Evolutionary conservation across 1,140 invertebrate species (phyloP).

Genomic region (Cotesia glomerata): DNA sequence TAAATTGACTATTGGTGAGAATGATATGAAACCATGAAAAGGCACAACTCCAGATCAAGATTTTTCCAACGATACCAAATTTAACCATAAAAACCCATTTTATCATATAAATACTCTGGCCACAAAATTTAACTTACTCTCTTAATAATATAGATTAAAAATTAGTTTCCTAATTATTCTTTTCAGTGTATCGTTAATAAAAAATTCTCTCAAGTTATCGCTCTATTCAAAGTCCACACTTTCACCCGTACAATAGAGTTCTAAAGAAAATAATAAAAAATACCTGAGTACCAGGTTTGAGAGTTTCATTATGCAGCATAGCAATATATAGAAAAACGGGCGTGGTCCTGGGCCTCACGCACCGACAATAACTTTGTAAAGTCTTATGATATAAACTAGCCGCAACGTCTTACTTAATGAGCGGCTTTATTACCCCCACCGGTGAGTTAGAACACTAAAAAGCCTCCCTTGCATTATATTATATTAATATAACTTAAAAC

Average conservation of each 20-base stretch:
- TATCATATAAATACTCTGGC: no score
- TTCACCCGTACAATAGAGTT: background rate
- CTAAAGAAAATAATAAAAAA: background rate
- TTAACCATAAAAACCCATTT: no score
- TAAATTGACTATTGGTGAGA: no score
- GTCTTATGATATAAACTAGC: conserved; percentile 53
- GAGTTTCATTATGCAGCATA: conserved; percentile 41
- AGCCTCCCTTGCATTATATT: conserved; percentile 4
- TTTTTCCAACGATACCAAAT: no score
- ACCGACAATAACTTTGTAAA: conserved; percentile 51
- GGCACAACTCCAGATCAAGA: no score
- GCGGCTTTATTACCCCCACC: conserved; percentile 48
- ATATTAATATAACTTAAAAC: conserved; percentile 35
- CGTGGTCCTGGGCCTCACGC: conserved; percentile 45
- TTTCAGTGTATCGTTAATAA: no score
- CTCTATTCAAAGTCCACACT: no score
- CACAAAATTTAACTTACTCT: no score
- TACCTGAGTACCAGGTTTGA: conserved; percentile 27
- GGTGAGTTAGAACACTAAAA: background rate
- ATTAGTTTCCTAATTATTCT: no score
- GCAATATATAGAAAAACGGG: conserved; percentile 30
- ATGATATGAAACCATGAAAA: no score
- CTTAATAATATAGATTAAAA: no score
- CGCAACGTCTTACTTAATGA: conserved; percentile 53
- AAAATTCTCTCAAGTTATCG: no score